Conservation (phyloP, 1,140 invertebrate species). For the Mamestra configurata region DNA sequence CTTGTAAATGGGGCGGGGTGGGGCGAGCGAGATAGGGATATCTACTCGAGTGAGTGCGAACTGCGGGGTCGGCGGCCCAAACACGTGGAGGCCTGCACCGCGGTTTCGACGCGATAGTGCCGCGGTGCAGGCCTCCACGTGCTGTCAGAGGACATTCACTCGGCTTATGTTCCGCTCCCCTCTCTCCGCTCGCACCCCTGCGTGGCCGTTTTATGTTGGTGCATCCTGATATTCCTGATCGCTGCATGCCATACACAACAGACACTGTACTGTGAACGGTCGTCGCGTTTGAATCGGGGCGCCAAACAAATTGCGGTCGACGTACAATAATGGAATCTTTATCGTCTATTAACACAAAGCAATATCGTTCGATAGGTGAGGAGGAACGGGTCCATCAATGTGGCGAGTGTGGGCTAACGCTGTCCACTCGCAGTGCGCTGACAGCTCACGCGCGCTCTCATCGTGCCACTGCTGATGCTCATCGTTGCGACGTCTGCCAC, state of each 20-base stretch:
- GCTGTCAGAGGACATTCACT: constrained; percentile 84
- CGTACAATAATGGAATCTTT: constrained; percentile 54
- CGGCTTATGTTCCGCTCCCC: constrained; percentile 71
- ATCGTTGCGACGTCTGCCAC: constrained; percentile 96
- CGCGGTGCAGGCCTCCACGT: constrained; percentile 85
- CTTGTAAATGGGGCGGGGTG: constrained; percentile 65
- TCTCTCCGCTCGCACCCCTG: constrained; percentile 70
- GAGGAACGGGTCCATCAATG: constrained; percentile 83
- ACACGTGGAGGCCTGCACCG: constrained; percentile 86
- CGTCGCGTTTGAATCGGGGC: constrained; percentile 63
- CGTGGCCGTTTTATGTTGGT: constrained; percentile 70
- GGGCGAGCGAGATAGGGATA: constrained; percentile 69
- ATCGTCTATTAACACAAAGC: constrained; percentile 59
- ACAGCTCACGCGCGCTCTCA: constrained; percentile 89
- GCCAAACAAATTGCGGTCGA: constrained; percentile 49
- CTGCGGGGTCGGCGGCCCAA: constrained; percentile 79
- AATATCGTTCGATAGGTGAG: constrained; percentile 74
- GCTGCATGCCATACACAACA: constrained; percentile 78
- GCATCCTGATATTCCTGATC: constrained; percentile 84
- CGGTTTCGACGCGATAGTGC: constrained; percentile 77
- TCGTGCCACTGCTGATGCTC: constrained; percentile 90
- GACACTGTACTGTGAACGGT: constrained; percentile 76
- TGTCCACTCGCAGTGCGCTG: constrained; percentile 89
- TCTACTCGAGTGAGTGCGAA: constrained; percentile 60
- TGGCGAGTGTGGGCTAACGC: constrained; percentile 89